Percentiles rank a stretch among this genome's conserved stretches.
Conservation (phyloP, 1,140 invertebrate genomes). For the Panulirus ornatus region DNA sequence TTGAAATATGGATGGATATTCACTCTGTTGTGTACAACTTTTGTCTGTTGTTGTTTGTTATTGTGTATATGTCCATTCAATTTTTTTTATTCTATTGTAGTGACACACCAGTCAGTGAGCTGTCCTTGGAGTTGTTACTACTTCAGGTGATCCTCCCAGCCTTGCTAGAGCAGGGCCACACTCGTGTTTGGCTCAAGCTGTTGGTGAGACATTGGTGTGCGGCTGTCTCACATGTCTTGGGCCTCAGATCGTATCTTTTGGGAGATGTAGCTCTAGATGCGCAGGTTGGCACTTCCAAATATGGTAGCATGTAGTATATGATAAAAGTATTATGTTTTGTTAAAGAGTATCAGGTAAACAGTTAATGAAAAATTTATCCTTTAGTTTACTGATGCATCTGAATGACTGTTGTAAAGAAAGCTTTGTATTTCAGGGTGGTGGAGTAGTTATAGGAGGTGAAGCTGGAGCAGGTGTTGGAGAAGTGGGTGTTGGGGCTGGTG, state of each 20-base stretch:
- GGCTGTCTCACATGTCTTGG: conserved; percentile 89
- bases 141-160: conserved; percentile 95
- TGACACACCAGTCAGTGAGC: conserved; percentile 89
- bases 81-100: conserved; percentile 78
- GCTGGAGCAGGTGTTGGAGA: conserved; percentile 7
- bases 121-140: conserved; percentile 94
- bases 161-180: conserved; percentile 96
- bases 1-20: too few species aligned
- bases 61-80: too few species aligned
- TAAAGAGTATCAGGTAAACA: not conserved
- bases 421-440: conserved; percentile 40
- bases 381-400: not conserved
- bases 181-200: conserved; percentile 93
- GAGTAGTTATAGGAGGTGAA: conserved; percentile 63
- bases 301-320: not conserved
- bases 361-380: not conserved
- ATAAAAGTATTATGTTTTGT: not conserved
- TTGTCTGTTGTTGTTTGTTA: too few species aligned
- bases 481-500: not conserved
- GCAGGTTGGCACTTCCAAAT: conserved; percentile 63
- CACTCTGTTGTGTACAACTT: too few species aligned
- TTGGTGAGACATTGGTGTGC: conserved; percentile 93
- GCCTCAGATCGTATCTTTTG: conserved; percentile 93
- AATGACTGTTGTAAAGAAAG: not conserved
- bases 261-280: conserved; percentile 81